These are phyloP conservation scores for Anoplophora glabripennis DNA, from an alignment of 1,140 invertebrate species.

Conservation along the genomic window DNA sequence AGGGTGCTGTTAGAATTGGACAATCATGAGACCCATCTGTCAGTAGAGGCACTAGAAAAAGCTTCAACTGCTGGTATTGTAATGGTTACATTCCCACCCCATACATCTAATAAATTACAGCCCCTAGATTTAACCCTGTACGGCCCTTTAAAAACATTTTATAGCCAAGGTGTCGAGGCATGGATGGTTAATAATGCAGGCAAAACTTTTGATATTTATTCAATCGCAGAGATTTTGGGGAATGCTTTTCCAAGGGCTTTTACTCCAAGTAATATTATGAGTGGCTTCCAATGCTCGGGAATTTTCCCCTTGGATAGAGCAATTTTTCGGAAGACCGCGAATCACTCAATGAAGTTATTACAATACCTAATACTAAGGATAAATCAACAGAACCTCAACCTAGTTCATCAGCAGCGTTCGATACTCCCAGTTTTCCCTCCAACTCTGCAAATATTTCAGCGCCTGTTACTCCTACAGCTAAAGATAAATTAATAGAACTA, in stretches of 20 bases:
- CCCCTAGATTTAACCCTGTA: slow-evolving; percentile 24
- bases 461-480: too few species aligned
- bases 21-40: slow-evolving; percentile 47
- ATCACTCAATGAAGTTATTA: slow-evolving; percentile 7
- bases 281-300: neutral
- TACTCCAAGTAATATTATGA: slow-evolving; percentile 12
- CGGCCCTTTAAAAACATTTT: slow-evolving; percentile 30
- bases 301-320: slow-evolving; percentile 11
- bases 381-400: too few species aligned
- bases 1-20: slow-evolving; percentile 44
- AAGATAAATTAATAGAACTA: too few species aligned
- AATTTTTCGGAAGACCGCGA: slow-evolving; percentile 18
- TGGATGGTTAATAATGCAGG: slow-evolving; percentile 10
- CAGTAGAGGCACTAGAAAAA: slow-evolving; percentile 28
- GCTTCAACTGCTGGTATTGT: slow-evolving; percentile 44
- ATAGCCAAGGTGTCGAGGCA: slow-evolving; percentile 16
- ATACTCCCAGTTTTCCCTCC: too few species aligned
- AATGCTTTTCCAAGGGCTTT: slow-evolving; percentile 19
- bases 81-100: slow-evolving; percentile 45
- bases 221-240: slow-evolving; percentile 11
- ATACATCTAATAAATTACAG: slow-evolving; percentile 25
- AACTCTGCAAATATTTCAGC: too few species aligned
- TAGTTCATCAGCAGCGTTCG: neutral
- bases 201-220: slow-evolving; percentile 10
- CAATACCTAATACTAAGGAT: too few species aligned